These are phyloP conservation scores for Xylocampa areola DNA, from an alignment of 2,888 invertebrate species.

Conservation along the genomic window DNA sequence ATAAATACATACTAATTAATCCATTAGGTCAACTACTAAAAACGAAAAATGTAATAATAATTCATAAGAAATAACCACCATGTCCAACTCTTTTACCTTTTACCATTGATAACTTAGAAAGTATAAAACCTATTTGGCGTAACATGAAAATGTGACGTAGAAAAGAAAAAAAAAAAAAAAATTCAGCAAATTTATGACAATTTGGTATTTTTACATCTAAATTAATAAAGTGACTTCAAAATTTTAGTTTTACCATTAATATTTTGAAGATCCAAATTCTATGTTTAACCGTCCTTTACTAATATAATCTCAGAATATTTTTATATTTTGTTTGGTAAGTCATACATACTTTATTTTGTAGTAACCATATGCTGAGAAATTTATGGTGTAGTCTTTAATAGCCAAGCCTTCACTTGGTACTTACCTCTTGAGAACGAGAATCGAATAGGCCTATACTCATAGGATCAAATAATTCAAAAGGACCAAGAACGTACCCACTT, in stretches of 20 bases:
- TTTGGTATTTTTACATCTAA: slow-evolving; percentile 19
- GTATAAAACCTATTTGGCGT: slow-evolving; percentile 9
- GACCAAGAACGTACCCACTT: no score
- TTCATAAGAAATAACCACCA: no score
- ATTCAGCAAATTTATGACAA: slow-evolving; percentile 7
- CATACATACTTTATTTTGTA: not conserved
- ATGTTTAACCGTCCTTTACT: slow-evolving; percentile 6
- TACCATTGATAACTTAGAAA: not conserved
- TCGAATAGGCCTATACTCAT: no score
- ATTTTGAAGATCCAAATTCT: slow-evolving; percentile 44
- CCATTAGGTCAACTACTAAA: no score
- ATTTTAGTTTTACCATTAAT: slow-evolving; percentile 40
- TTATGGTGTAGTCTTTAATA: not conserved
- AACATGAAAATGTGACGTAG: not conserved
- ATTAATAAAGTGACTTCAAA: slow-evolving; percentile 29
- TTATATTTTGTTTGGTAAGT: slow-evolving; percentile 39
- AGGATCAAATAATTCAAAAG: no score
- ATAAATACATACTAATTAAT: no score
- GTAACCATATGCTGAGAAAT: not conserved
- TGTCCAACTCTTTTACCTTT: slow-evolving; percentile 3
- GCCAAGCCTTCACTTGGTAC: no score
- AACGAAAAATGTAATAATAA: no score
- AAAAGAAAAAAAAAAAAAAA: slow-evolving; percentile 8
- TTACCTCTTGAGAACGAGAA: no score
- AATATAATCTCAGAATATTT: slow-evolving; percentile 1